Conservation (phyloP, 2,797 vertebrate species). For the Sebastes matsubarae region DNA sequence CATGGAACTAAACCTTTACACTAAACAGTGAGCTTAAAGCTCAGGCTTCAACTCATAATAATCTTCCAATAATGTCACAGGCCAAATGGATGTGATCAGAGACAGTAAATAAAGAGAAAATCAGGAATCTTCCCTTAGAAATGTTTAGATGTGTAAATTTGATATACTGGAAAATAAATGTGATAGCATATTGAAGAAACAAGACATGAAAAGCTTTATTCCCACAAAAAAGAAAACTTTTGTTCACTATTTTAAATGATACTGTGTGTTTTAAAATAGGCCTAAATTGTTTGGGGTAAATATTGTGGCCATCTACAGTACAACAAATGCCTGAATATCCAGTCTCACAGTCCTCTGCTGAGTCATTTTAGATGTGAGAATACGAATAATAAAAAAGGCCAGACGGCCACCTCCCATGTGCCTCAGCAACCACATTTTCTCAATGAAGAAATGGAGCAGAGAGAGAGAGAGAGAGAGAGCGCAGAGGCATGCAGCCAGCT, state of each 20-base stretch:
- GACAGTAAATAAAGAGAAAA: background rate
- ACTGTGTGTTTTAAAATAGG: background rate
- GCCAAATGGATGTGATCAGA: background rate
- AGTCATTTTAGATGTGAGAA: background rate
- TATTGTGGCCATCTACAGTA: background rate
- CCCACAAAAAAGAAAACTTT: background rate
- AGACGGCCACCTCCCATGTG: conserved; percentile 6
- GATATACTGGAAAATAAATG: background rate
- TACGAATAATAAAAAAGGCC: background rate
- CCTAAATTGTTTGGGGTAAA: background rate
- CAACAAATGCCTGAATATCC: background rate
- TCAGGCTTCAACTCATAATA: background rate
- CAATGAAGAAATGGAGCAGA: background rate
- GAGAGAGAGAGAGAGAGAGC: background rate
- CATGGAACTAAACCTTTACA: background rate
- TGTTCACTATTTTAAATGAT: no score
- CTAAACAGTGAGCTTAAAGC: conserved; percentile 4
- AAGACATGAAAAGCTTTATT: background rate
- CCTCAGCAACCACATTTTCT: background rate
- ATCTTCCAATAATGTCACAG: conserved; percentile 22
- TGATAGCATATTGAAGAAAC: background rate
- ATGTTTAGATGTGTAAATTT: background rate
- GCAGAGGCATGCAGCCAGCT: background rate
- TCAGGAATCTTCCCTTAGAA: background rate
- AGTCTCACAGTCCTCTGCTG: background rate